Percentiles rank a stretch among this genome's conserved stretches.
phyloP scores from a whole-genome alignment of 2,888 invertebrate species.

The Hipparchia sbordonii region DNA sequence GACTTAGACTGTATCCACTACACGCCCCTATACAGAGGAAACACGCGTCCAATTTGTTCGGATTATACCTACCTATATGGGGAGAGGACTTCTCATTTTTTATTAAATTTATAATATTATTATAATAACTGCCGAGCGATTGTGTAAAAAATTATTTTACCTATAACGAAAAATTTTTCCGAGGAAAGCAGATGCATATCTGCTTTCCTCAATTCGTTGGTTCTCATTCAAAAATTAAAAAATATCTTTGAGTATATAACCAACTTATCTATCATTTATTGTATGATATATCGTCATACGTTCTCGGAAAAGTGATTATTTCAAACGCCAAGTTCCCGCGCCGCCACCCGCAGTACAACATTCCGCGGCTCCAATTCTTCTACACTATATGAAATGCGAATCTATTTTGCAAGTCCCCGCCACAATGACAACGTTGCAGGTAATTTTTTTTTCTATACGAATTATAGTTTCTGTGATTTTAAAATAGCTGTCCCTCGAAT shows the following conservation, averaged over 20 bases:
- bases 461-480: no score
- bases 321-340: no score
- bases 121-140: no score
- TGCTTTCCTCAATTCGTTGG: no score
- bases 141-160: no score
- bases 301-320: neutral
- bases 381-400: constrained; percentile 38
- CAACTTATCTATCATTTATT: no score
- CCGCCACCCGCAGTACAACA: constrained; percentile 21
- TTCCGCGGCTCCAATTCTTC: constrained; percentile 28
- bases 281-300: neutral
- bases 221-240: no score
- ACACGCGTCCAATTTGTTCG: neutral
- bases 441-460: neutral
- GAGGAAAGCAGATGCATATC: no score
- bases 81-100: neutral
- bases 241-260: no score
- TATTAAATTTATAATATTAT: no score
- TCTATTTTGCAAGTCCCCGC: constrained; percentile 22
- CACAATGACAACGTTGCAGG: constrained; percentile 6
- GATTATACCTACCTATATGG: neutral
- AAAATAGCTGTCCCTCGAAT: no score
- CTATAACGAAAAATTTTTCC: no score
- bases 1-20: neutral
- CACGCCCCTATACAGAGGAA: neutral